phyloP scores from a whole-genome alignment of 2,113 vertebrate genomes.

The Syngnathus scovelli region DNA sequence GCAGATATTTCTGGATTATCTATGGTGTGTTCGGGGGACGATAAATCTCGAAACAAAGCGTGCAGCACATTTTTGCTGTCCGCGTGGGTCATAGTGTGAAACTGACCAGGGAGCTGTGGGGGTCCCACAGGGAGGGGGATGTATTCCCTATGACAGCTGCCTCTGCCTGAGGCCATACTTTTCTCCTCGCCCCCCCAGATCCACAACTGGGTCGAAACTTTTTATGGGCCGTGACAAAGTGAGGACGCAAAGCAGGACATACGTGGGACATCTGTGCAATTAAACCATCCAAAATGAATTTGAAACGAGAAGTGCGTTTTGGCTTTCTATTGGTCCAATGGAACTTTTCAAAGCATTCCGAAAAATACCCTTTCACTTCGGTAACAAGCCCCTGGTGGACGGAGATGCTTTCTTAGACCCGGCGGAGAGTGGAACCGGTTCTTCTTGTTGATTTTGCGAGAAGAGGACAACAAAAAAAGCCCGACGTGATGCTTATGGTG shows the following conservation, averaged over 20 bases:
- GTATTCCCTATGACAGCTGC: constrained; percentile 62
- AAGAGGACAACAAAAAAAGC: background rate
- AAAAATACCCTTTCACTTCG: too few species aligned
- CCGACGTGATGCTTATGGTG: background rate
- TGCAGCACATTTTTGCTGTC: constrained; percentile 31
- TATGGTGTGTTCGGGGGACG: background rate
- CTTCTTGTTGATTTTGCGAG: constrained; percentile 24
- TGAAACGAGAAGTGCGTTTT: too few species aligned
- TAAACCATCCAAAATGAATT: too few species aligned
- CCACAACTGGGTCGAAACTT: constrained; percentile 65
- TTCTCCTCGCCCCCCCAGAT: constrained; percentile 50
- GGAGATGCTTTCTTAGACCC: constrained; percentile 19
- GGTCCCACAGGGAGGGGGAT: constrained; percentile 44
- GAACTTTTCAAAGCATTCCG: too few species aligned
- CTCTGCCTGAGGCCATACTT: constrained; percentile 60
- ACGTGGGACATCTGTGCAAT: too few species aligned
- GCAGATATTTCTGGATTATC: background rate
- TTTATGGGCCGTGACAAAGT: constrained; percentile 63
- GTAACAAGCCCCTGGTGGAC: too few species aligned
- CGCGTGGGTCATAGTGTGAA: constrained; percentile 47
- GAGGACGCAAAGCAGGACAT: constrained; percentile 40
- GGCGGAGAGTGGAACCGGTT: constrained; percentile 28
- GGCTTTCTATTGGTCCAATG: too few species aligned
- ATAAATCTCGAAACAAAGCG: constrained; percentile 23
- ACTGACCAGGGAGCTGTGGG: constrained; percentile 60